Conservation (phyloP, 1,140 invertebrate species). For the Cylas formicarius region DNA sequence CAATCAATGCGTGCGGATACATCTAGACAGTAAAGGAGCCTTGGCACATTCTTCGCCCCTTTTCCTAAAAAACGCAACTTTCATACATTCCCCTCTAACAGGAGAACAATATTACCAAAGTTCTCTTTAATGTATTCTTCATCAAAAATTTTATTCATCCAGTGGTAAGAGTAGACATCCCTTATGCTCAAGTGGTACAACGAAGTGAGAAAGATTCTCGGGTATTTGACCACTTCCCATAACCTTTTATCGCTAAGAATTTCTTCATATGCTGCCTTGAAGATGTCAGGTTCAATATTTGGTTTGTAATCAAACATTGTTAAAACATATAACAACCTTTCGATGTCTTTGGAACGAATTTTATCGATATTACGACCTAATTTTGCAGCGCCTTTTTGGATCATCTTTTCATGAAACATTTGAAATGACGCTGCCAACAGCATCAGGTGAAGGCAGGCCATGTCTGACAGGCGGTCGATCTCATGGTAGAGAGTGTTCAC, state of each 20-base stretch:
- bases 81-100: constrained; percentile 1
- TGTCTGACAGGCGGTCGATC: constrained; percentile 42
- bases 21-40: constrained; percentile 50
- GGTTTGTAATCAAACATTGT: constrained; percentile 45
- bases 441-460: constrained; percentile 47
- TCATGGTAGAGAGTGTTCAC: constrained; percentile 30
- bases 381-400: constrained; percentile 23
- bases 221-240: constrained; percentile 44
- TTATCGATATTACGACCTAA: constrained; percentile 22
- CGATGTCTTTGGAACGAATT: constrained; percentile 55
- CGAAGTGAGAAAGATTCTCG: constrained; percentile 40
- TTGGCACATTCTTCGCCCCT: constrained; percentile 27
- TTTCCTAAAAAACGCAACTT: constrained; percentile 18
- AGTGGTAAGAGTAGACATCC: constrained; percentile 46
- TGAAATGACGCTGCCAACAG: constrained; percentile 43
- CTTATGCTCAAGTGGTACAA: constrained; percentile 45
- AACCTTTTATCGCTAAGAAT: constrained; percentile 42
- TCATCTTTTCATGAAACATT: constrained; percentile 28
- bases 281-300: constrained; percentile 40
- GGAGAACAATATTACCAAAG: constrained; percentile 37
- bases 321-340: constrained; percentile 49
- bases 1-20: constrained; percentile 49
- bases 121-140: constrained; percentile 40
- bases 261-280: constrained; percentile 42
- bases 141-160: constrained; percentile 44